phyloP scores from a whole-genome alignment of 2,797 vertebrate genomes.

The Kryptopterus vitreolus region DNA sequence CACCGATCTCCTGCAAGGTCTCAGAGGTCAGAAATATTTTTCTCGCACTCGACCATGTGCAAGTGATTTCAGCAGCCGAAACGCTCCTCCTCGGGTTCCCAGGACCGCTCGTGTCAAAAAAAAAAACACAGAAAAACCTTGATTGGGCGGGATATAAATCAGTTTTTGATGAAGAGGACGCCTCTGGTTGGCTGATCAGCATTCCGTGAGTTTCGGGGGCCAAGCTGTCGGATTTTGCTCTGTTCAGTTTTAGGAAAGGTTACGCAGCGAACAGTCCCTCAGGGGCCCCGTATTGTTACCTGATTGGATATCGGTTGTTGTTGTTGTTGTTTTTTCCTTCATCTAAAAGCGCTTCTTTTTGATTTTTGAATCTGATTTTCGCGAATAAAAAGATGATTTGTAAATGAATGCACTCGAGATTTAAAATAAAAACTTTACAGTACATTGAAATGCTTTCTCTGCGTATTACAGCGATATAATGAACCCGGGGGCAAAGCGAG shows the following conservation, averaged over 20 bases:
- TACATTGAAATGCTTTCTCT: too few species aligned
- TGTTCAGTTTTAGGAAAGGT: slow-evolving; percentile 50
- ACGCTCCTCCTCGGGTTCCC: slow-evolving; percentile 59
- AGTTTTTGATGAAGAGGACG: slow-evolving; percentile 55
- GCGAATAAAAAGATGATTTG: too few species aligned
- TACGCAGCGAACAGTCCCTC: slow-evolving; percentile 49
- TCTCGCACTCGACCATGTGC: slow-evolving; percentile 66
- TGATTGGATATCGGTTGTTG: slow-evolving; percentile 54
- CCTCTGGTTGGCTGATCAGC: slow-evolving; percentile 60
- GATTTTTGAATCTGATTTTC: too few species aligned
- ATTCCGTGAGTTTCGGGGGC: slow-evolving; percentile 45
- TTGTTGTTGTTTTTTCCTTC: too few species aligned
- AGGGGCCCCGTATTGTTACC: slow-evolving; percentile 27
- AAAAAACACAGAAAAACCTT: slow-evolving; percentile 37
- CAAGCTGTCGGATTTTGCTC: slow-evolving; percentile 42
- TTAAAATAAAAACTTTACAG: too few species aligned
- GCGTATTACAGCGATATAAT: too few species aligned
- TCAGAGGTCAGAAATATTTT: slow-evolving; percentile 53
- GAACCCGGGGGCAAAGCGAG: too few species aligned
- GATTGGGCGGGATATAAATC: slow-evolving; percentile 59
- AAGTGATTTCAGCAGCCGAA: slow-evolving; percentile 69
- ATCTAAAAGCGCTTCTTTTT: too few species aligned
- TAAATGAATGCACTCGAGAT: too few species aligned
- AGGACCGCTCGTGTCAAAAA: slow-evolving; percentile 60
- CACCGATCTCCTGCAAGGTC: slow-evolving; percentile 32